These are phyloP conservation scores for Metaphire vulgaris DNA, from an alignment of 1,140 invertebrate genomes.

Conservation along the genomic window DNA sequence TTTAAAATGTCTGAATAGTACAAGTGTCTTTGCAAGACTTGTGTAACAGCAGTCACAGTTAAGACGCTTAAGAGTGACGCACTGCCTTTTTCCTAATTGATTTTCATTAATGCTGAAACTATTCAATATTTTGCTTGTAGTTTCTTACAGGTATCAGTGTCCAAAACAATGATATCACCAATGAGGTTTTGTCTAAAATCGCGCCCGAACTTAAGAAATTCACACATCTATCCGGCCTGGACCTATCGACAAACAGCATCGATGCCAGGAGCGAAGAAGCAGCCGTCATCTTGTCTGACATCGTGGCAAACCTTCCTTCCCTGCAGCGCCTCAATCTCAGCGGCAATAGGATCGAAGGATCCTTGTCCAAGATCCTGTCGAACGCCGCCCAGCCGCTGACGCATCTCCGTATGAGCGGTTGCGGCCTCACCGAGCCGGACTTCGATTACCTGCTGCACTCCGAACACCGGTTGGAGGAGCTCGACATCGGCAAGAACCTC, in stretches of 20 bases:
- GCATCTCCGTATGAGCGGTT: conserved; percentile 37
- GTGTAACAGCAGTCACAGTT: too few species aligned
- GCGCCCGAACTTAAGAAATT: conserved; percentile 34
- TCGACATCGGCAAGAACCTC: conserved; percentile 42
- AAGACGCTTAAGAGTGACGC: too few species aligned
- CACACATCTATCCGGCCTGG: conserved; percentile 37
- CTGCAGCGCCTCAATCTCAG: conserved; percentile 40
- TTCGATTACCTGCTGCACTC: conserved; percentile 34
- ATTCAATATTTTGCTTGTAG: conserved; percentile 33
- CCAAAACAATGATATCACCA: conserved; percentile 39
- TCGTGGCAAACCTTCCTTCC: conserved; percentile 32
- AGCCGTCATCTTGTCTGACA: conserved; percentile 28
- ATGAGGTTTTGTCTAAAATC: conserved; percentile 35
- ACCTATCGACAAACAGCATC: conserved; percentile 43
- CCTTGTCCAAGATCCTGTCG: conserved; percentile 34
- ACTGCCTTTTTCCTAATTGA: not conserved
- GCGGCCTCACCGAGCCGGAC: conserved; percentile 36
- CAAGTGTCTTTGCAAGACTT: too few species aligned
- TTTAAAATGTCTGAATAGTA: too few species aligned
- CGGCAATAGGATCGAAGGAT: conserved; percentile 37
- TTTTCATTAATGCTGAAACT: conserved; percentile 1
- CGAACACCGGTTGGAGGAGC: conserved; percentile 34
- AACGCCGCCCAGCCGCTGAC: conserved; percentile 33
- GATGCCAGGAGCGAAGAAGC: conserved; percentile 32
- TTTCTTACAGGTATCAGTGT: conserved; percentile 37